Evolutionary conservation across 2,797 vertebrate species (phyloP), one percentile per base, ranked within the genome.

Genomic region (Smutsia gigantea): DNA sequence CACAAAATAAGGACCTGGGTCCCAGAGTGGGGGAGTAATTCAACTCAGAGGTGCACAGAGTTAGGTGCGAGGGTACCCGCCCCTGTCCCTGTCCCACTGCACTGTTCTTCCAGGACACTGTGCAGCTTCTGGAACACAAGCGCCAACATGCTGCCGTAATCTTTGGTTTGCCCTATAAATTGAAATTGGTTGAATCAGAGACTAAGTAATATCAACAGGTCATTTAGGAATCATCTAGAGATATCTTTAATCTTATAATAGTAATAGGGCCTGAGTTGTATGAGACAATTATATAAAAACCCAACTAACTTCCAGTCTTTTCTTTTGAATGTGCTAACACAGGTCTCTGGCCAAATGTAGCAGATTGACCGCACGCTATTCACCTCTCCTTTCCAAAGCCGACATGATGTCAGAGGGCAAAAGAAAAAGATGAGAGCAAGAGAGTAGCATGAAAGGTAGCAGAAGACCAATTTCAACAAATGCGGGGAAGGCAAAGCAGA

Each of bases 341-440:
- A 39, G 53, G 57, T 13, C 55, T 79, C 42, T 51, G 68, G 69
- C 46, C 90, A 78, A 86, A 81, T 9, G 12, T 1, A 78, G 57
- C 31, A 63, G 51, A 29, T 0, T 64, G n/a, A 71, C 72, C 9
- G 46, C 21, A 51, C 0, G 66, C 37, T 10, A 34, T 29, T 92
- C 39, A 84, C 8, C 46, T 94, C 66, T 93, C 29, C 74, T 90
- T 92, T 79, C 84, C 39, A 93, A 87, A 93, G 17, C 8, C 31
- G 82, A 14, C 55, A 57, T 3, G 64, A 85, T 53, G 25, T 27
- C 37, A 46, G 46, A 46, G 46, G 46, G 46, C 9, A 46, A 46
- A 27, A 71, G 61, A 85, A 55, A 71, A 1, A 64, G n/a, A 59
- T 13, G 17, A 72, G 64, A 29, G 25, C 14, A 59, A 74, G 34